phyloP scores from a whole-genome alignment of 1,140 invertebrate genomes.

The Wiebesia pumilae region DNA sequence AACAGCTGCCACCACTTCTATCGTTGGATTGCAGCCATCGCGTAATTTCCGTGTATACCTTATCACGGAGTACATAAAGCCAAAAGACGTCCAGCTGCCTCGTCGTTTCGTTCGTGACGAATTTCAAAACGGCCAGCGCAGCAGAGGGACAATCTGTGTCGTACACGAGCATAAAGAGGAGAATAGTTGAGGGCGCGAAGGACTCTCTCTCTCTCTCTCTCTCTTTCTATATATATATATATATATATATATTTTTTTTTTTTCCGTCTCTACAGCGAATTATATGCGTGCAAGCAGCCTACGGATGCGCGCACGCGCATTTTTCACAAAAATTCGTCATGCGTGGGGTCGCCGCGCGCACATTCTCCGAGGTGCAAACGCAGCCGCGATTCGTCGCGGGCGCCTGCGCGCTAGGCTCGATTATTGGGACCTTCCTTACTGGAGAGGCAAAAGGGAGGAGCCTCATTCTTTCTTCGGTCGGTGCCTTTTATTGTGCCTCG shows the following conservation, averaged over 20 bases:
- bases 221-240: no score
- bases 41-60: slow-evolving; percentile 56
- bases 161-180: not conserved
- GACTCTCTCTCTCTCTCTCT: not conserved
- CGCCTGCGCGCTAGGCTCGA: slow-evolving; percentile 55
- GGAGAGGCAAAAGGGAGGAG: not conserved
- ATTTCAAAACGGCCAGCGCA: slow-evolving; percentile 53
- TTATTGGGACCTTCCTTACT: not conserved
- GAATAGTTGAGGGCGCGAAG: no score
- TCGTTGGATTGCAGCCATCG: slow-evolving; percentile 50
- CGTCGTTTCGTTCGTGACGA: slow-evolving; percentile 62
- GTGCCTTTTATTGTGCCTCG: slow-evolving; percentile 14
- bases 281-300: not conserved
- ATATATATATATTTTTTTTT: no score
- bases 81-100: slow-evolving; percentile 58
- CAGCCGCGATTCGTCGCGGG: slow-evolving; percentile 62
- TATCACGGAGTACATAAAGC: slow-evolving; percentile 59
- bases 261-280: not conserved
- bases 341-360: not conserved
- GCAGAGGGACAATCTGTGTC: slow-evolving; percentile 25
- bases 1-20: not conserved
- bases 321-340: slow-evolving; percentile 52
- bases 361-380: slow-evolving; percentile 50
- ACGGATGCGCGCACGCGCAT: not conserved
- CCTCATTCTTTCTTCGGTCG: slow-evolving; percentile 18